Evolutionary conservation across 1,140 invertebrate species (phyloP).

Genomic region (Polypedilum pembai): DNA sequence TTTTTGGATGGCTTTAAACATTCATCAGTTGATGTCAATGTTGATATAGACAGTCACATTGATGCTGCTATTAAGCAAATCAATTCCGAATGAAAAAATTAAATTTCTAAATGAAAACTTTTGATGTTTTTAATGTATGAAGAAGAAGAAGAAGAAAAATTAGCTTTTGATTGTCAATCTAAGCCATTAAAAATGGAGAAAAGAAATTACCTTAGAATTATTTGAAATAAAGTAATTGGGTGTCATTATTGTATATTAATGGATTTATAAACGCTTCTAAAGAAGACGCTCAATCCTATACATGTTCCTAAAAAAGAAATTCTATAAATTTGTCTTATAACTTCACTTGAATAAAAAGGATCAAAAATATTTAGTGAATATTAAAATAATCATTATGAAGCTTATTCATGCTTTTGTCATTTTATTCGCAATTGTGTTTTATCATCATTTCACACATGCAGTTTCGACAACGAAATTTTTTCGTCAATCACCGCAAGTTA

Average conservation of each 20-base stretch:
- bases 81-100: conserved; percentile 17
- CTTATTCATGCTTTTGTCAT: not conserved
- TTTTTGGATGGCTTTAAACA: conserved; percentile 77
- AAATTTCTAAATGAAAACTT: not conserved
- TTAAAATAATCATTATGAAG: not conserved
- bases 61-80: conserved; percentile 45
- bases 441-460: not conserved
- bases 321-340: too few relatives aligned
- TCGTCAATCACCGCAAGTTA: not conserved
- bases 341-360: not conserved
- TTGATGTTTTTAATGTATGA: conserved; percentile 38
- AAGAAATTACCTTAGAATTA: too few relatives aligned
- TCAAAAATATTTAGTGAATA: not conserved
- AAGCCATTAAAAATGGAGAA: too few relatives aligned
- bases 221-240: too few relatives aligned
- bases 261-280: not conserved
- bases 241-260: not conserved
- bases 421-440: not conserved
- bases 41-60: conserved; percentile 58
- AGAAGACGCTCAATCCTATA: too few relatives aligned
- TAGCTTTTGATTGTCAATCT: not conserved
- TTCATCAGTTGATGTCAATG: conserved; percentile 51
- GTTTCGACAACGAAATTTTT: not conserved
- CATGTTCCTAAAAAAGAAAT: too few relatives aligned
- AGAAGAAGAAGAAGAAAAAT: not conserved